Conservation (phyloP, 2,113 vertebrate genomes). For the Tapirus terrestris region DNA sequence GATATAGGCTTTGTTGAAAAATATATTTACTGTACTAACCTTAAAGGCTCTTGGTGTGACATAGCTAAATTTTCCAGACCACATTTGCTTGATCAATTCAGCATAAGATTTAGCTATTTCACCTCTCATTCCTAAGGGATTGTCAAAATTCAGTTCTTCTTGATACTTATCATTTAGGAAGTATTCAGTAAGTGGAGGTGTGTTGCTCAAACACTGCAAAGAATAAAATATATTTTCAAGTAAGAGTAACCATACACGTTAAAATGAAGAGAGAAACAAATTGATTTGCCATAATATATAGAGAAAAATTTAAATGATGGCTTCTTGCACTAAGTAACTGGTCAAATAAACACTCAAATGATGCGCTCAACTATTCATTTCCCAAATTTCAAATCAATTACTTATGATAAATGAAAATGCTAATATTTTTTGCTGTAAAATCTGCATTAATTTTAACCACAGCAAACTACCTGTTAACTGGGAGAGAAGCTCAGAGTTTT, state of each 20-base stretch:
- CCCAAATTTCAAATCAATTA: constrained; percentile 58
- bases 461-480: constrained; percentile 70
- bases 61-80: constrained; percentile 98
- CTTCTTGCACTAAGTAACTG: not conserved
- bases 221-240: constrained; percentile 73
- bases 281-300: not conserved
- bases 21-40: constrained; percentile 85
- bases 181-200: constrained; percentile 96
- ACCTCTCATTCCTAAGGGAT: constrained; percentile 98
- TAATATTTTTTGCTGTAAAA: constrained; percentile 55
- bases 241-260: constrained; percentile 53
- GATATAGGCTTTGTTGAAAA: not conserved
- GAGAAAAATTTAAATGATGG: constrained; percentile 47
- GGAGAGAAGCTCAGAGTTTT: constrained; percentile 56
- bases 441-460: constrained; percentile 66
- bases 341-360: constrained; percentile 56
- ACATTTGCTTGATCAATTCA: constrained; percentile 97
- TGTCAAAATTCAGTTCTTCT: constrained; percentile 98
- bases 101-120: constrained; percentile 98
- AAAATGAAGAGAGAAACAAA: constrained; percentile 55
- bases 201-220: constrained; percentile 98
- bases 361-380: constrained; percentile 62
- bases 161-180: constrained; percentile 98
- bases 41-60: constrained; percentile 98
- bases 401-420: constrained; percentile 53